Evolutionary conservation across 2,113 vertebrate genomes (phyloP), one percentile per base, ranked within the genome.

Genomic region (Cranoglanis bouderius): DNA sequence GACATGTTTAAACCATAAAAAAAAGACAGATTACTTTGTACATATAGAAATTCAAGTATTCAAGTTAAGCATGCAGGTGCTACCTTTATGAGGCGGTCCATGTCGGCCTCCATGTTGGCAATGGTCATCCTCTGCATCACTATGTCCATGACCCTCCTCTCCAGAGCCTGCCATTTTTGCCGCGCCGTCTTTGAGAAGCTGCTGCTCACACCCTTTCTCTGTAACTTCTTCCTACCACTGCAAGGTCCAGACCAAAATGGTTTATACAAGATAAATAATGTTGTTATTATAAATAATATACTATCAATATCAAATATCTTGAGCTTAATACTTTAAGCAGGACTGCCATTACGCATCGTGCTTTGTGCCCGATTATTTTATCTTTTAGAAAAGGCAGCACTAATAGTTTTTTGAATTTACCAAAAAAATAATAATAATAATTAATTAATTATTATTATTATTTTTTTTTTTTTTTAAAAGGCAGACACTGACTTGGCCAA

Each of bases 71-170:
- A 63, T 18, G 29, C 12, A 2, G 6, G 16, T 4, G 2, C 19
- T 57, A 98, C 98, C 97, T 98, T 98, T 91, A 99, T 97, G 65
- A 99, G 97, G 4, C 98, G 94, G 93, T 99, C 97, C 98, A 99
- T 99, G 94, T 99, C 98, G 0, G 97, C 96, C 93, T 99, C 98
- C 18, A 99, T 94, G 63, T 99, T 99, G 89, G 96, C 72, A 0
- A 99, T 96, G 88, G 98, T 98, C 97, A 99, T 98, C 75, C 98
- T 97, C 94, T 99, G 98, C 98, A 99, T 98, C 92, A 99, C 98
- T 0, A 99, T 98, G 94, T 99, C 98, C 0, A 96, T 96, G 70
- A 99, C 95, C 84, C 98, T 95, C 16, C 96, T 94, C 91, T 99
- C 98, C 81, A 99, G 94, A 0, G 97, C 93, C 93, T 98, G 97